Evolutionary conservation across 1,140 invertebrate genomes (phyloP).

Genomic region (Eriocheir sinensis): DNA sequence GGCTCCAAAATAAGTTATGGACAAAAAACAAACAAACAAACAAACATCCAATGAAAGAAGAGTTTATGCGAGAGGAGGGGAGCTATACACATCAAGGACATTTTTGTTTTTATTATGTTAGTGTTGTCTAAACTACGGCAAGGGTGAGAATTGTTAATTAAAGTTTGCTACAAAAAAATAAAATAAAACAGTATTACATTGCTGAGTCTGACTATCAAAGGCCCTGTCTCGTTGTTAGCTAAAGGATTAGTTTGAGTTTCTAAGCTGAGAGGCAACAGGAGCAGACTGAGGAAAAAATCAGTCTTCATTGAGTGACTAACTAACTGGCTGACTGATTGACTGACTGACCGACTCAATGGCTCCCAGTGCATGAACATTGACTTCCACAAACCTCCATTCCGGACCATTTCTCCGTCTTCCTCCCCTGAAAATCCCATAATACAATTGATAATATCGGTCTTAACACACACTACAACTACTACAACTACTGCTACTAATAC

Average conservation of each 20-base stretch:
- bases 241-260: background rate
- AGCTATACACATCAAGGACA: background rate
- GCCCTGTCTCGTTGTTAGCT: background rate
- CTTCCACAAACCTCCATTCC: slow-evolving; percentile 67
- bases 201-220: background rate
- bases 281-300: background rate
- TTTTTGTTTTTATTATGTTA: background rate
- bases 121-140: background rate
- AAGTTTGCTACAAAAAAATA: background rate
- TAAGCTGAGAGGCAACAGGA: background rate
- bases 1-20: background rate
- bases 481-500: slow-evolving; percentile 2
- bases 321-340: background rate
- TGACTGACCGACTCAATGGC: background rate
- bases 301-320: background rate
- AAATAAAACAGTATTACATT: too few species aligned
- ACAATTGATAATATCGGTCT: slow-evolving; percentile 61
- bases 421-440: slow-evolving; percentile 72
- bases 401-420: slow-evolving; percentile 68
- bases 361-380: slow-evolving; percentile 50
- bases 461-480: slow-evolving; percentile 38
- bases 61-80: background rate
- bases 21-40: too few species aligned
- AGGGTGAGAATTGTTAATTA: background rate
- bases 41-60: too few species aligned